Evolutionary conservation across 1,140 invertebrate species (phyloP).

Genomic region (Armadillidium nasatum): DNA sequence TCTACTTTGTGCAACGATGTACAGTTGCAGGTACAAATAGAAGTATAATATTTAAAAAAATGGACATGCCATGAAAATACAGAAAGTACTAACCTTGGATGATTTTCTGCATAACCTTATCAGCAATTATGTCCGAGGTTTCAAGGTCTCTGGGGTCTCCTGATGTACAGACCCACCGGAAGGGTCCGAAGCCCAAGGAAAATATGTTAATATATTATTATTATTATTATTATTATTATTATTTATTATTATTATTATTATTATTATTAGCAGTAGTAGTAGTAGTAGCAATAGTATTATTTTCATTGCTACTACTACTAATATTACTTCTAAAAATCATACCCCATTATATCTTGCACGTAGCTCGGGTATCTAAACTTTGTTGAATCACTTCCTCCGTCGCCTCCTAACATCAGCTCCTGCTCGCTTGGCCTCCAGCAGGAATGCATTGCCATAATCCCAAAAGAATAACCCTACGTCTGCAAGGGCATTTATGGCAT

Average conservation of each 20-base stretch:
- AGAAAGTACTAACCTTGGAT: constrained; percentile 42
- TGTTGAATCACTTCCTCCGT: constrained; percentile 47
- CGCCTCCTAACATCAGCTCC: constrained; percentile 54
- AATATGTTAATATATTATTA: constrained; percentile 59
- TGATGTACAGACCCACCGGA: constrained; percentile 67
- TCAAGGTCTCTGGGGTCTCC: constrained; percentile 55
- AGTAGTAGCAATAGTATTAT: too few relatives aligned
- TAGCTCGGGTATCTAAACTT: constrained; percentile 64
- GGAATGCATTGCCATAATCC: constrained; percentile 68
- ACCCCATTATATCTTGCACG: constrained; percentile 69
- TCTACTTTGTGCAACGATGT: too few relatives aligned
- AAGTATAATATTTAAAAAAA: too few relatives aligned
- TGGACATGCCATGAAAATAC: too few relatives aligned
- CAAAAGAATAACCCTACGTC: constrained; percentile 61
- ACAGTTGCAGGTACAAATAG: too few relatives aligned
- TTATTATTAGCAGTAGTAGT: too few relatives aligned
- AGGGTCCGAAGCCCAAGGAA: constrained; percentile 67
- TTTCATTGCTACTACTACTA: too few relatives aligned
- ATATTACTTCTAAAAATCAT: neutral
- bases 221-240: too few relatives aligned
- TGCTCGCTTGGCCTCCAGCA: constrained; percentile 61
- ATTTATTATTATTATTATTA: too few relatives aligned
- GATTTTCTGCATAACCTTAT: constrained; percentile 54
- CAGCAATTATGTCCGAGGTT: constrained; percentile 60
- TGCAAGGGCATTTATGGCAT: constrained; percentile 59